Evolutionary conservation across 2,113 vertebrate species (phyloP).

Genomic region (Cisticola juncidis): DNA sequence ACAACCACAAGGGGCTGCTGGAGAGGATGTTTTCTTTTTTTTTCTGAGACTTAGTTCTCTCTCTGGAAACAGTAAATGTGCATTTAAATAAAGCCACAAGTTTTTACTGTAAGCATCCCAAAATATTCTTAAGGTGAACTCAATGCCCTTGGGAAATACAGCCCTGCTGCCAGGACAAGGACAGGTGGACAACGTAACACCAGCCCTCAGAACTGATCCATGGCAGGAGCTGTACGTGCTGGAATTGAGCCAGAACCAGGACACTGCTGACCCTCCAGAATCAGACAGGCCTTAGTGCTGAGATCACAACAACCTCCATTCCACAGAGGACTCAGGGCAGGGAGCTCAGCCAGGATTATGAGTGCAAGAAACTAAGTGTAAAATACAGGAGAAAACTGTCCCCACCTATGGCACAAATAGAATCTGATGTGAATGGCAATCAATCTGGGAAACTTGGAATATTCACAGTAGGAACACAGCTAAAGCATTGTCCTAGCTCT

Average conservation of each 20-base stretch:
- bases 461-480: neutral
- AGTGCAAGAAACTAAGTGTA: neutral
- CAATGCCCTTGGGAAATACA: neutral
- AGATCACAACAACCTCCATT: neutral
- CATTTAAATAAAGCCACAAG: neutral
- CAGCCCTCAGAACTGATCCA: neutral
- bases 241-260: neutral
- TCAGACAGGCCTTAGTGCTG: neutral
- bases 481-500: neutral
- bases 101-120: neutral
- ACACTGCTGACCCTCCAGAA: neutral
- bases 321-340: accelerated
- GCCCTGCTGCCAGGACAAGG: neutral
- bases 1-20: neutral
- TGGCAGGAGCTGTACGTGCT: neutral
- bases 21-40: too few relatives aligned
- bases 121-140: neutral
- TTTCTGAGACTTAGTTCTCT: neutral
- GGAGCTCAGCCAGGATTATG: neutral
- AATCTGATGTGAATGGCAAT: neutral
- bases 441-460: neutral
- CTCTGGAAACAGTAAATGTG: neutral
- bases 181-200: neutral
- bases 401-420: neutral
- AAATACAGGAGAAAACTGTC: neutral